Evolutionary conservation across 2,113 vertebrate genomes (phyloP), one percentile per base, ranked within the genome.

Genomic region (Cebus imitator): DNA sequence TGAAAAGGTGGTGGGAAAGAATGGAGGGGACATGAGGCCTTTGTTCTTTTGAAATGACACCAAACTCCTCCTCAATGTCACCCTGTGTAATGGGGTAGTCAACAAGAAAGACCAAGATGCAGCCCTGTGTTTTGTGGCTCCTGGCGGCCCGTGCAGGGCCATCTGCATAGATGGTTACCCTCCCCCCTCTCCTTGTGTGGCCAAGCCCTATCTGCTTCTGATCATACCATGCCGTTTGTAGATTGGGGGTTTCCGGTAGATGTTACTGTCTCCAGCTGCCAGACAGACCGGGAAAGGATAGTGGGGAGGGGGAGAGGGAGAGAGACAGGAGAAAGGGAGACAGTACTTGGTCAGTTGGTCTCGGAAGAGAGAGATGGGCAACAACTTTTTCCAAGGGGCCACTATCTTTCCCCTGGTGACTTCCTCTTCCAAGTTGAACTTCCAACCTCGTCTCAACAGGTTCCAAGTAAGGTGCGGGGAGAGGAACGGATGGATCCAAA

Each of bases 161-260:
- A 23, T 21, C 25, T 11, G 83, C 75, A 75, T 5, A 11, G 12
- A 48, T 1, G 45, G 50, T 43, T 45, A 45, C 5, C 5, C 5
- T 75, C 37, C 80, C 80, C 91, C 88, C 43, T 30, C 50, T 43
- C 90, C 37, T 32, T 73, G 82, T 32, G 68, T 90, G 61, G 85
- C 80, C 25, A 50, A 30, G 66, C 43, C 79, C 85, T 73, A 20
- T 64, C 90, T 85, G 57, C 45, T 84, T 95, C 99, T 98, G 98
- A 86, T 91, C 96, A 0, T 99, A 99, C 99, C 99, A 98, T 99
- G 99, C 98, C 99, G 99, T 98, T 99, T 99, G 99, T 99, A 99
- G 99, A 99, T 99, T 98, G 99, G 99, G 14, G 99, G 99, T 97
- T 99, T 99, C 99, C 99, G 99, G 99, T 99, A 99, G 99, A 99